Conservation (phyloP, 2,888 invertebrate species). For the Caradrina kadenii region DNA sequence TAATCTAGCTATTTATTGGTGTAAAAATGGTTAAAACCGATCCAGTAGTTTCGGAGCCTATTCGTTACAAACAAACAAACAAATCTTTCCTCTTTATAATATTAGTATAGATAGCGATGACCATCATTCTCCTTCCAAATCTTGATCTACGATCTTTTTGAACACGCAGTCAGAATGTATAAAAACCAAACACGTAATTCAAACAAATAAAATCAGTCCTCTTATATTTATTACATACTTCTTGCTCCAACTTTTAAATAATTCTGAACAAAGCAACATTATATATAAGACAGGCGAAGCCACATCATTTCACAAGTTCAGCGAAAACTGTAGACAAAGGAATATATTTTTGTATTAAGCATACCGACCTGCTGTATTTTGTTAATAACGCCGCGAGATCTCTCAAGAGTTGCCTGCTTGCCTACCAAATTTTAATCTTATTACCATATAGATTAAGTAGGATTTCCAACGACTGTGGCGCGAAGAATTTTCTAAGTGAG, state of each 20-base stretch:
- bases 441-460: slow-evolving; percentile 60
- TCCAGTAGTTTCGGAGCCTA: too few species aligned
- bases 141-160: too few species aligned
- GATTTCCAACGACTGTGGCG: slow-evolving; percentile 41
- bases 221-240: neutral
- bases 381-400: slow-evolving; percentile 70
- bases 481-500: slow-evolving; percentile 56
- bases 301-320: slow-evolving; percentile 46
- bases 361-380: slow-evolving; percentile 74
- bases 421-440: slow-evolving; percentile 62
- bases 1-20: too few species aligned
- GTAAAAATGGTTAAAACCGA: too few species aligned
- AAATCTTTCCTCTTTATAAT: too few species aligned
- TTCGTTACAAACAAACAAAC: too few species aligned
- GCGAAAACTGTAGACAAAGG: slow-evolving; percentile 70
- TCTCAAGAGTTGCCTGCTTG: slow-evolving; percentile 51
- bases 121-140: too few species aligned
- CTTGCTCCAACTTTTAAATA: neutral
- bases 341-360: slow-evolving; percentile 79
- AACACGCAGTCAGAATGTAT: too few species aligned
- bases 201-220: neutral
- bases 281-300: slow-evolving; percentile 23
- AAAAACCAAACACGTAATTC: neutral
- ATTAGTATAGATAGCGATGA: too few species aligned
- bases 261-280: slow-evolving; percentile 11